These are phyloP conservation scores for Hydriomena furcata DNA, from an alignment of 2,888 invertebrate species.

Conservation along the genomic window DNA sequence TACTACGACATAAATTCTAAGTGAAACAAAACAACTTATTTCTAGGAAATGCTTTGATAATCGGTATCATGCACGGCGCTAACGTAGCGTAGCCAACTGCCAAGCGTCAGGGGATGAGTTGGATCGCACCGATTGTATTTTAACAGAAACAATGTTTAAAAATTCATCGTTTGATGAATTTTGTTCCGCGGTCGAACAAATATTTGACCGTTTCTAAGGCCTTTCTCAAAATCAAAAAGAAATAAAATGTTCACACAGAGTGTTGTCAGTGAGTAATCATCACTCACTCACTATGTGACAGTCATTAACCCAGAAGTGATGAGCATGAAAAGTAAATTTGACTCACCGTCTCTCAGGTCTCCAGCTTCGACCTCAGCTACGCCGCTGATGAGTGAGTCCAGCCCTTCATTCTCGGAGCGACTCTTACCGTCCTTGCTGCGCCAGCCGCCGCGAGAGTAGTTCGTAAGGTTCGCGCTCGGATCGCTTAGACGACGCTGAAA, in stretches of 20 bases:
- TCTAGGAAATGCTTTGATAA: not conserved
- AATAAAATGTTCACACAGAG: not conserved
- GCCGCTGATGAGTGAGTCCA: conserved; percentile 92
- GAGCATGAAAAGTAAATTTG: not conserved
- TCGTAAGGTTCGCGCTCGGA: conserved; percentile 94
- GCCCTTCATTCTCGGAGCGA: conserved; percentile 95
- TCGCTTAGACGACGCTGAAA: conserved; percentile 93
- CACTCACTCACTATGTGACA: too few species aligned
- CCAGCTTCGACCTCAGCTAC: conserved; percentile 97
- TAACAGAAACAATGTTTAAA: too few species aligned
- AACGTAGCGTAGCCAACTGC: conserved; percentile 9
- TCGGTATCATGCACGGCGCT: conserved; percentile 4
- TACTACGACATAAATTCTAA: not conserved
- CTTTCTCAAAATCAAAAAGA: not conserved
- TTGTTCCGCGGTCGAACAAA: too few species aligned
- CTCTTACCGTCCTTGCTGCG: conserved; percentile 88
- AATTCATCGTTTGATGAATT: too few species aligned
- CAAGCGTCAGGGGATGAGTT: conserved; percentile 3
- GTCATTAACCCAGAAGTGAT: not conserved
- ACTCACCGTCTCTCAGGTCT: conserved; percentile 86
- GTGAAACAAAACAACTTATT: not conserved
- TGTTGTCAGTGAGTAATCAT: too few species aligned
- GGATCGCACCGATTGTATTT: conserved; percentile 1
- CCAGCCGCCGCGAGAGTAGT: conserved; percentile 93
- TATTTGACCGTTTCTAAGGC: not conserved